phyloP scores from a whole-genome alignment of 2,113 vertebrate genomes.

The Puntigrus tetrazona region DNA sequence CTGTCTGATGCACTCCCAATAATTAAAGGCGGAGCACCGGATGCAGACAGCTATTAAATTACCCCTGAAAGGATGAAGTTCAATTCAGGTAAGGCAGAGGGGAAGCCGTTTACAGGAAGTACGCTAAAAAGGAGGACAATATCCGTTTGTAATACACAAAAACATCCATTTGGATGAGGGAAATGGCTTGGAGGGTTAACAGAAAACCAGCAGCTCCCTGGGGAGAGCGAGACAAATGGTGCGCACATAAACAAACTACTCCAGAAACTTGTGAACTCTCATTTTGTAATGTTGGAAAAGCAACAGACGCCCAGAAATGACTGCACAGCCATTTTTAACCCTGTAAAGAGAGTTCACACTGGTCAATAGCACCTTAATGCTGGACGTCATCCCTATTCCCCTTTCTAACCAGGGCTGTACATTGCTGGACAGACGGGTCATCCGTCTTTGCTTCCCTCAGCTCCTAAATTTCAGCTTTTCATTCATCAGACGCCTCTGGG shows the following conservation, averaged over 20 bases:
- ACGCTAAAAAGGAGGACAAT: neutral
- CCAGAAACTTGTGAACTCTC: constrained; percentile 19
- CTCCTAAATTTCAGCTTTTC: constrained; percentile 18
- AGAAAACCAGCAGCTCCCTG: constrained; percentile 14
- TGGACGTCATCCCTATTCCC: neutral
- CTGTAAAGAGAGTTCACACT: neutral
- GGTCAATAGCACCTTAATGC: constrained; percentile 28
- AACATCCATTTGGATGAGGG: neutral
- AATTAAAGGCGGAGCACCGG: constrained; percentile 44
- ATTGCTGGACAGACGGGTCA: constrained; percentile 19
- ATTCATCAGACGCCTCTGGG: constrained; percentile 38
- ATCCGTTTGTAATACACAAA: neutral
- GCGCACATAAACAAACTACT: neutral
- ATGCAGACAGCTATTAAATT: constrained; percentile 36
- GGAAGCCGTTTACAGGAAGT: neutral
- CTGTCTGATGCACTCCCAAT: constrained; percentile 37
- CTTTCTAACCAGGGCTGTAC: neutral
- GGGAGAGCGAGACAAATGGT: constrained; percentile 9
- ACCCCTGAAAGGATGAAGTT: constrained; percentile 17
- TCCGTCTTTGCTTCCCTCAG: neutral
- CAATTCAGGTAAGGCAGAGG: constrained; percentile 27
- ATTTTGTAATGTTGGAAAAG: constrained; percentile 10
- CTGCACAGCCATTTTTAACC: neutral
- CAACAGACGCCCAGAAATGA: constrained; percentile 21
- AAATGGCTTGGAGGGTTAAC: neutral